Evolutionary conservation across 2,113 vertebrate genomes (phyloP), one percentile per base, ranked within the genome.

Genomic region (Entomyzon cyanotis): DNA sequence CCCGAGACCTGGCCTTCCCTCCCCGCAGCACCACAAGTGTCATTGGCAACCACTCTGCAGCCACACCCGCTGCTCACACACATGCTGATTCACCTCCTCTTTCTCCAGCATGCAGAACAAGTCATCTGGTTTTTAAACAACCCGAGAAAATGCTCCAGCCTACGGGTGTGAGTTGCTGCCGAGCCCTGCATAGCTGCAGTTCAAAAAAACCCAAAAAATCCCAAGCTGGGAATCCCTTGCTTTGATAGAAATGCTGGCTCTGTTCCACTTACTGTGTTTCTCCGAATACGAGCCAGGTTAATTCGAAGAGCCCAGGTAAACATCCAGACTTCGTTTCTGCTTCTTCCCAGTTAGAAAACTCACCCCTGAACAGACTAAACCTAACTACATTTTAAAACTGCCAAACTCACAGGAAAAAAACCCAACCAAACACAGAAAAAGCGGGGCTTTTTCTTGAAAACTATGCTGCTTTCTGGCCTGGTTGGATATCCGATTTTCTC

Each of bases 91-190:
- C n/a, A 47, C 10, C 44, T 49, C 42, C 31, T 12, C 24, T 50
- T 37, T 28, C 55, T 37, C 22, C 56, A 39, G 18, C 0, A 5
- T 1, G 4, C 7, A 2, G 52, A 78, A 39, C 17, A 55, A 59
- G 2, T 22, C 20, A 33, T 18, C 41, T 17, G 17, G 4, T 18
- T 70, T 70, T 89, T 31, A 67, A 64, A 52, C 10, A 33, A 3
- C 5, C 3, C 0, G 0, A 13, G 24, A 20, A 94, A 65, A 41
- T 0, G 13, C 37, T 77, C 28, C 27, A 41, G 31, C 7, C 47
- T 18, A 25, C 23, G 22, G 15, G 8, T 24, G 9, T 0, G 0
- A 22, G 30, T 44, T 46, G 31, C 16, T 15, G 28, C 11, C 5
- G 16, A 73, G n/a, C 12, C 65, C 37, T 1, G 1, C 35, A 25